These are phyloP conservation scores for Fistularia tabacaria DNA, from an alignment of 2,797 vertebrate genomes.

Conservation along the genomic window DNA sequence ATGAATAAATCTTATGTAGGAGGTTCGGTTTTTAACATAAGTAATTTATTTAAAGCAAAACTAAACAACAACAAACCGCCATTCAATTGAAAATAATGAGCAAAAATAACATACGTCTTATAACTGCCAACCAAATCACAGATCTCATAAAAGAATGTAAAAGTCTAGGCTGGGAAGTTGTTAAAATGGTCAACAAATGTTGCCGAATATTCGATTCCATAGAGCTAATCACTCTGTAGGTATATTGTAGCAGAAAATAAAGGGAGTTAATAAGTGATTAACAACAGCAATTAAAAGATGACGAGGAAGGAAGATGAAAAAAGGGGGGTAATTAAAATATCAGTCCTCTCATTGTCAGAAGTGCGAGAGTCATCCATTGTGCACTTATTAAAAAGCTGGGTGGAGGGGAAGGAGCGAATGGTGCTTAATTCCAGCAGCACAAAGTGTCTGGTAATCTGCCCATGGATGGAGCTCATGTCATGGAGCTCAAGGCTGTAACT, in stretches of 20 bases:
- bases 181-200: conserved; percentile 85
- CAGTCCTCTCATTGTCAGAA: conserved; percentile 96
- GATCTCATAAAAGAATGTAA: conserved; percentile 26
- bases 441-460: conserved; percentile 98
- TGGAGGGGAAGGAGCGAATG: conserved; percentile 83
- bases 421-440: conserved; percentile 93
- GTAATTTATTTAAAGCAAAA: too few species aligned
- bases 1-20: conserved; percentile 29
- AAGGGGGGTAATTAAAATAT: conserved; percentile 97
- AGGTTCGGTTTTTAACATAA: background rate
- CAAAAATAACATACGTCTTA: too few species aligned
- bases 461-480: conserved; percentile 84
- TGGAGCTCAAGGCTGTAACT: conserved; percentile 85
- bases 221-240: conserved; percentile 89
- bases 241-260: conserved; percentile 83
- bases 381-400: conserved; percentile 91
- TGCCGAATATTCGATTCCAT: conserved; percentile 90
- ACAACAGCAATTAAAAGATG: conserved; percentile 99
- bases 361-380: conserved; percentile 96
- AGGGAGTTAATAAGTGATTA: conserved; percentile 99
- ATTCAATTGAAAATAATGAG: background rate
- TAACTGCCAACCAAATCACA: background rate
- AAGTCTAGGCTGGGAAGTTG: conserved; percentile 68
- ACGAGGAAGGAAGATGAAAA: conserved; percentile 76
- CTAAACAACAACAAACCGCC: conserved; percentile 9